Conservation (phyloP, 2,113 vertebrate species). For the Coregonus clupeaformis region DNA sequence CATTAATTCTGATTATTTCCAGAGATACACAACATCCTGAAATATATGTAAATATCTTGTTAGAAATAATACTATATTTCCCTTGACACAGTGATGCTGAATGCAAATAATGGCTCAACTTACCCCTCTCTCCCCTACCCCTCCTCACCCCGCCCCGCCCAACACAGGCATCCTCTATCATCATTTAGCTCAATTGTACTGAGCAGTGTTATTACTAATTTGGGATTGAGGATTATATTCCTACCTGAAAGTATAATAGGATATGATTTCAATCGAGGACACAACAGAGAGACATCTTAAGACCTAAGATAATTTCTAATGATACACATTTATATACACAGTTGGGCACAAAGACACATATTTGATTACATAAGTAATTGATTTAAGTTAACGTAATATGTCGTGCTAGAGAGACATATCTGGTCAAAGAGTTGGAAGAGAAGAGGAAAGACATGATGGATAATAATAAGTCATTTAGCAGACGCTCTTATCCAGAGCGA, state of each 20-base stretch:
- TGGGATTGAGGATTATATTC: slow-evolving; percentile 25
- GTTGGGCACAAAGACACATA: not conserved
- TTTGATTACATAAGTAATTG: not conserved
- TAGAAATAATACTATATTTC: too few species aligned
- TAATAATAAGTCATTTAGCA: too few species aligned
- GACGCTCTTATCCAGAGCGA: too few species aligned
- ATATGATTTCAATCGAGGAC: slow-evolving; percentile 16
- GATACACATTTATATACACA: too few species aligned
- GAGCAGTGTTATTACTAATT: not conserved
- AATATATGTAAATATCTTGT: too few species aligned
- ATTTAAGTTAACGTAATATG: not conserved
- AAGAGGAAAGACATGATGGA: not conserved
- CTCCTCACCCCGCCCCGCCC: not conserved
- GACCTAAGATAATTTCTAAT: too few species aligned
- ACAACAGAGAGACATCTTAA: not conserved
- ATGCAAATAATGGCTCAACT: too few species aligned
- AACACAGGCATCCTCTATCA: slow-evolving; percentile 3
- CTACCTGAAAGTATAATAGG: slow-evolving; percentile 12
- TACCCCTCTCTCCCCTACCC: not conserved
- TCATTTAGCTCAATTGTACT: not conserved
- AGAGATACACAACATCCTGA: too few species aligned
- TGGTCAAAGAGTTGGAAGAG: not conserved
- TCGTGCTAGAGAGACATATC: not conserved
- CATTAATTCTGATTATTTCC: too few species aligned
- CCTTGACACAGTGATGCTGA: too few species aligned